These are phyloP conservation scores for Ascidia mentula DNA, from an alignment of 23 tunicate species.

Conservation along the genomic window DNA sequence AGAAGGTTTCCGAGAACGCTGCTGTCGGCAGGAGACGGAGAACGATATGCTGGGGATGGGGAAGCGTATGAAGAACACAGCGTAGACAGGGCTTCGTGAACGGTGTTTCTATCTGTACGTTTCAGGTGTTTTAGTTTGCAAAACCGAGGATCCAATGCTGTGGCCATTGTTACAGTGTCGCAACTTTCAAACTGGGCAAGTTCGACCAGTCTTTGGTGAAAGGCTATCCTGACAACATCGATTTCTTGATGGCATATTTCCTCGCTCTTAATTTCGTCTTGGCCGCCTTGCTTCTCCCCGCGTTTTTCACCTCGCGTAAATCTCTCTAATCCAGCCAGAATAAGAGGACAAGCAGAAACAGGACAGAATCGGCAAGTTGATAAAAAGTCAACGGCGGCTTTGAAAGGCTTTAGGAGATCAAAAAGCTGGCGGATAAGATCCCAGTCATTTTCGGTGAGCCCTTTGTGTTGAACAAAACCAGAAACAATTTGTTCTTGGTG, in stretches of 20 bases:
- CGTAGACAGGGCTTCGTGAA: neutral
- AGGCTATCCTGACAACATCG: neutral
- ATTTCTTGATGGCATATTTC: neutral
- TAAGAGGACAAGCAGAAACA: conserved; percentile 18
- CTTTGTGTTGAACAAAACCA: neutral
- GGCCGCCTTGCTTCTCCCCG: neutral
- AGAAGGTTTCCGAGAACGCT: neutral
- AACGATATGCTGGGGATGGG: neutral
- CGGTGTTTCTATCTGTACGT: neutral
- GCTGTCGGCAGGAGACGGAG: neutral
- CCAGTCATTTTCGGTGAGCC: neutral
- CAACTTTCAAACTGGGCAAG: conserved; percentile 1
- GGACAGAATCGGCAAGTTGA: conserved; percentile 2
- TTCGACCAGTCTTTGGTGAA: conserved; percentile 7
- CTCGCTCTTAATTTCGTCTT: neutral
- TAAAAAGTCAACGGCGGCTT: conserved; percentile 15
- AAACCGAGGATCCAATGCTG: conserved; percentile 40
- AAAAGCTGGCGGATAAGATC: neutral
- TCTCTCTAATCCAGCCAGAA: conserved; percentile 27
- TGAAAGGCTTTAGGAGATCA: conserved; percentile 15
- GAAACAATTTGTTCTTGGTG: neutral
- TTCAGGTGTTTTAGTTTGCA: conserved; percentile 29
- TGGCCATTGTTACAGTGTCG: conserved; percentile 16
- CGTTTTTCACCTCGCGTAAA: neutral
- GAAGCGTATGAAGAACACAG: neutral